phyloP scores from a whole-genome alignment of 64 coral and sea anemone species.

The Montipora sp. region DNA sequence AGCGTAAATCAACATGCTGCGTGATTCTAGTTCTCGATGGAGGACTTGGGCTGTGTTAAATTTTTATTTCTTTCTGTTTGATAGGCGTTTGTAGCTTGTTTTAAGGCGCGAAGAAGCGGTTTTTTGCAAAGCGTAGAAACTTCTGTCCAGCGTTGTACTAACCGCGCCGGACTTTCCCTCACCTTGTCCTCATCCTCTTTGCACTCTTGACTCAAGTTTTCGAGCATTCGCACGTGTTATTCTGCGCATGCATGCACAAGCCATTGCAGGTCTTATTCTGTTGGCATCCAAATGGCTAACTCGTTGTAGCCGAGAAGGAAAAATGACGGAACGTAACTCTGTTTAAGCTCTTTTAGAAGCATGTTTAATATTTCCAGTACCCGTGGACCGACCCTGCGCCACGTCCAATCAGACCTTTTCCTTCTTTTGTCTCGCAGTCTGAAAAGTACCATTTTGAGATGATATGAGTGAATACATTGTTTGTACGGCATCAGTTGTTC shows the following conservation, averaged over 20 bases:
- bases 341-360: conserved; percentile 17
- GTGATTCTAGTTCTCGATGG: too few relatives aligned
- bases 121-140: too few relatives aligned
- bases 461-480: conserved; percentile 59
- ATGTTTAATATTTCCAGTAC: conserved; percentile 35
- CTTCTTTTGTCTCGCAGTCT: conserved; percentile 19
- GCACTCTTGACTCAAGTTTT: too few relatives aligned
- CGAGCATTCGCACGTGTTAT: too few relatives aligned
- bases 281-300: neutral
- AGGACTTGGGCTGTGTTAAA: too few relatives aligned
- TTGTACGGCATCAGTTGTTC: conserved; percentile 26
- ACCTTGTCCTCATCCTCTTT: too few relatives aligned
- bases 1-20: too few relatives aligned
- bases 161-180: too few relatives aligned
- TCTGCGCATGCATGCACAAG: neutral
- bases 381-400: conserved; percentile 27
- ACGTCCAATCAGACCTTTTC: conserved; percentile 26
- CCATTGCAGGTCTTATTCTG: neutral
- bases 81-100: too few relatives aligned
- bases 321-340: conserved; percentile 30
- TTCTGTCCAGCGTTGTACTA: too few relatives aligned
- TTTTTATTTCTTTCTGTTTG: too few relatives aligned
- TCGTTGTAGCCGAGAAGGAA: conserved; percentile 59
- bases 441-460: conserved; percentile 69
- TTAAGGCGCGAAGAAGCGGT: too few relatives aligned